Evolutionary conservation across 2,888 invertebrate genomes (phyloP), one percentile per base, ranked within the genome.

Genomic region (Eledona agricola): DNA sequence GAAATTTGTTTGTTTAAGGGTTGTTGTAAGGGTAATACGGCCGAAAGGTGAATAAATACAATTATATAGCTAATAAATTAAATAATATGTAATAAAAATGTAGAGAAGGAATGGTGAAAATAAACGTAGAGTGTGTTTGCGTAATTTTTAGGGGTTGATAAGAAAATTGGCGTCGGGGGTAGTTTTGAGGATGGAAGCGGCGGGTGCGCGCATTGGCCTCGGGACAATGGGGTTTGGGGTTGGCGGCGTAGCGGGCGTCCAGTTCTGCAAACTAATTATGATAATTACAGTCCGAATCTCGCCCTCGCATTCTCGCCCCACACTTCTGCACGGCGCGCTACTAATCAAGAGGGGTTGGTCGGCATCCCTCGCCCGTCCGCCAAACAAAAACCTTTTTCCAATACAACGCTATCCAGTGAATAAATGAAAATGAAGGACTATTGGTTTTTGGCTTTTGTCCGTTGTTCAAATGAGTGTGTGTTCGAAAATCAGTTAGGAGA

Each of bases 371-470:
- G 56, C 63, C 65, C 66, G 59, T 60, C 69, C 66, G 64, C 69
- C 69, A 72, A 73, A 74, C 70, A 74, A 74, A 75, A 75, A 75
- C 73, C 72, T 73, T 75, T 76, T 75, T 74, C 75, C 75, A 75
- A 75, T 75, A 75, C 74, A 74, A 71, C 74, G 70, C 71, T 72
- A 72, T 72, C 71, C 70, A 71, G 72, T 73, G 74, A 77, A 76
- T 76, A 76, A 77, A 77, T 77, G 76, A 76, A 76, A 76, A 77
- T 75, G 76, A 76, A 76, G 76, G 75, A 75, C 75, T 75, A 77
- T 76, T 77, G 76, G 76, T 77, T 77, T 77, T 77, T 75, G 73
- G 75, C 76, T 76, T 76, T 77, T 77, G 76, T 76, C 71, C 72
- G 72, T 71, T 72, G 74, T 74, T 73, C 72, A 73, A 73, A 74